These are phyloP conservation scores for Gadus macrocephalus DNA, from an alignment of 2,113 vertebrate genomes.

Conservation along the genomic window DNA sequence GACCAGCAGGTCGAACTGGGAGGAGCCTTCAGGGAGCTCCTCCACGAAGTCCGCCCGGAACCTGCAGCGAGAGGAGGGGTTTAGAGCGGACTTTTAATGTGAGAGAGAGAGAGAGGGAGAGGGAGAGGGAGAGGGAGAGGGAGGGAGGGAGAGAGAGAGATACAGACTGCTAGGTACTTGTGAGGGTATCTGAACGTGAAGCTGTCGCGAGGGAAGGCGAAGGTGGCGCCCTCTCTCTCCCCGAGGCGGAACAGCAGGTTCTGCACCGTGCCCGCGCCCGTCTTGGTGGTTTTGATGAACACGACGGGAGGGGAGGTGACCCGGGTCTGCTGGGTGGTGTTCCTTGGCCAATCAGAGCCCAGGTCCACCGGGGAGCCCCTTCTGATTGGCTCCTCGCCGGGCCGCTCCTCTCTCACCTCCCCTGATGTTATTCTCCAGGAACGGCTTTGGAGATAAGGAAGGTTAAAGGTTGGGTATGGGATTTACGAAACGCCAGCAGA, in stretches of 20 bases:
- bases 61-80: conserved; percentile 2
- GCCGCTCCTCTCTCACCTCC: too few relatives aligned
- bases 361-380: too few relatives aligned
- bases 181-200: conserved; percentile 54
- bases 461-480: too few relatives aligned
- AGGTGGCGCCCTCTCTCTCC: conserved; percentile 22
- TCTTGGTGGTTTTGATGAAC: conserved; percentile 57
- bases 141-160: too few relatives aligned
- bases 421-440: too few relatives aligned
- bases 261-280: conserved; percentile 51
- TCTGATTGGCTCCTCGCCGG: too few relatives aligned
- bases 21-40: conserved; percentile 21
- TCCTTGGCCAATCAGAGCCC: too few relatives aligned
- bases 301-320: conserved; percentile 18
- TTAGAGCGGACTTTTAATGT: too few relatives aligned
- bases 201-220: conserved; percentile 44
- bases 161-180: conserved; percentile 4
- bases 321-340: background rate
- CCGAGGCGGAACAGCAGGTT: conserved; percentile 44
- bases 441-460: too few relatives aligned
- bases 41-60: conserved; percentile 43
- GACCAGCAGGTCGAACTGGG: conserved; percentile 49
- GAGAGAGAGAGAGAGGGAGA: too few relatives aligned
- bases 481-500: too few relatives aligned
- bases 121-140: too few relatives aligned